Percentiles rank a stretch among this genome's conserved stretches.
Evolutionary conservation across 2,113 vertebrate genomes (phyloP).

Genomic region (Mirza zaza): DNA sequence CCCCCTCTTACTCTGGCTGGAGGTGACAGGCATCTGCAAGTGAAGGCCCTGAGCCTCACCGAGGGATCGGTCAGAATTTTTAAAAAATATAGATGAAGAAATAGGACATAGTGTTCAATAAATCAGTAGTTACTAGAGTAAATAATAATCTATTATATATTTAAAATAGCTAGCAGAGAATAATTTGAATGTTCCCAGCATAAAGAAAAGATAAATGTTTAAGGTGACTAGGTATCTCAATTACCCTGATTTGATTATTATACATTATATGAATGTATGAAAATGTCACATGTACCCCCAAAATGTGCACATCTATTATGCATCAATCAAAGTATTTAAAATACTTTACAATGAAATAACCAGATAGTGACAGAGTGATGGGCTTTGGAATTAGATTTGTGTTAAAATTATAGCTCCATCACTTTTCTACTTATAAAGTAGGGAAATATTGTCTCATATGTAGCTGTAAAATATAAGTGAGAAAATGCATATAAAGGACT

Average conservation of each 20-base stretch:
- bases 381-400: constrained; percentile 21
- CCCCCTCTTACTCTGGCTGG: background rate
- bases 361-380: constrained; percentile 31
- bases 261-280: background rate
- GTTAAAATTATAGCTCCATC: background rate
- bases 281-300: background rate
- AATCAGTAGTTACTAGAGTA: background rate
- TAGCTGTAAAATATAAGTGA: constrained; percentile 18
- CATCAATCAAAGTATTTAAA: background rate
- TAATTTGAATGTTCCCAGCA: background rate
- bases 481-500: background rate
- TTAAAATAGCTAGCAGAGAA: background rate
- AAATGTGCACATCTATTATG: background rate
- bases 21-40: background rate
- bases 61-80: background rate
- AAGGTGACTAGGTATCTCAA: background rate
- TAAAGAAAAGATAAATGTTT: background rate
- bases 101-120: background rate
- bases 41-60: background rate
- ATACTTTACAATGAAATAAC: background rate
- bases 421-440: constrained; percentile 29
- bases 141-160: background rate
- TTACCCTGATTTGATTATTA: background rate
- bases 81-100: background rate
- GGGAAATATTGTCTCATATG: background rate